Evolutionary conservation across 2,888 invertebrate species (phyloP), one percentile per base, ranked within the genome.

Genomic region (Julus scanicus): DNA sequence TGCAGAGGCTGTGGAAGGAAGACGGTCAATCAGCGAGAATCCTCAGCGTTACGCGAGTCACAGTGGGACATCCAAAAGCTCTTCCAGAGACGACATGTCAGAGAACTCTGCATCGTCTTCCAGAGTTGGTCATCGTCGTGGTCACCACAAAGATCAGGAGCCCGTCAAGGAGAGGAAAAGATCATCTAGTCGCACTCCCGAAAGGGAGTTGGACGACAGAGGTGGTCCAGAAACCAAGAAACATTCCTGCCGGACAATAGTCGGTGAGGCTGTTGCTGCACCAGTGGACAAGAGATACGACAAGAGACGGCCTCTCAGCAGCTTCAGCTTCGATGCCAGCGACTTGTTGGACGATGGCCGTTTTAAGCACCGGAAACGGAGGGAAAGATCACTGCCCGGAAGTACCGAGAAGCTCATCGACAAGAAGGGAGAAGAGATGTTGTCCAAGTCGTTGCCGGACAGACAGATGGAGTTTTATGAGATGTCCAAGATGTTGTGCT

Each of bases 401-500:
- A 86, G 88, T 48, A 86, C 63, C 0, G 86, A 86, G 71, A 49
- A 86, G 40, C 40, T 86, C 39, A 37, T 39, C 37, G 88, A 49
- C 48, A 53, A 84, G 37, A 80, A 44, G 20, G 86, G 86, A 13
- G 88, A 49, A 20, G 87, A 87, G 40, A 71, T 80, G 87, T 39
- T 88, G 53, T 88, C 88, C 48, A 88, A 84, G 39, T 88, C 88
- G 39, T 53, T 88, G 15, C 88, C 89, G 13, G 89, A 89, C 29
- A 53, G 86, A 40, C 89, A 88, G 44, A 87, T 89, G 57, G 89
- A 89, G 17, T 87, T 88, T 20, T 86, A 39, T 17, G 89, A 89
- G 63, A 89, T 89, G 88, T 89, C 89, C 40, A 89, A 89, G 86
- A 88, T 89, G 20, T 86, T 90, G 3, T 90, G 90, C 87, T 89